A percentile compares a stretch with the other conserved stretches of the same genome.
phyloP scores from a whole-genome alignment of 2,113 vertebrate species.

The Cacatua alba region DNA sequence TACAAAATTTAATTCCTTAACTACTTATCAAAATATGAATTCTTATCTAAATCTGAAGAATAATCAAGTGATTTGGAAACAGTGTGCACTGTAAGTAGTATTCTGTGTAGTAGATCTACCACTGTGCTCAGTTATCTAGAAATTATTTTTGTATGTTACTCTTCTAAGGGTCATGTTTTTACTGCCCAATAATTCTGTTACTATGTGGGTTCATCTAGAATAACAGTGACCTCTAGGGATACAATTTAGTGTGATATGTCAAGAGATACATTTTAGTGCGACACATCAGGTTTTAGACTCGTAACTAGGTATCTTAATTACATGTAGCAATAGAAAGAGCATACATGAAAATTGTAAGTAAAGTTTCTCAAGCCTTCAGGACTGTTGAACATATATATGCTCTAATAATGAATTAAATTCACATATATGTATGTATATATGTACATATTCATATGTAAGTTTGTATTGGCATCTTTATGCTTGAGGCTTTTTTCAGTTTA shows the following conservation, averaged over 20 bases:
- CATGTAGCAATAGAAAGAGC: not conserved
- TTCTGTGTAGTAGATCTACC: not conserved
- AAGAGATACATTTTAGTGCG: not conserved
- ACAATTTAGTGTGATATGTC: not conserved
- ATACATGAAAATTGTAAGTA: not conserved
- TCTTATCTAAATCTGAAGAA: conserved; percentile 33
- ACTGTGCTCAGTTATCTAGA: conserved; percentile 19
- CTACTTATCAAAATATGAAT: conserved; percentile 45
- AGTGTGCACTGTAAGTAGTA: not conserved
- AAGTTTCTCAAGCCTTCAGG: not conserved
- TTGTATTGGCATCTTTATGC: not conserved
- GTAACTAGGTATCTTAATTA: not conserved
- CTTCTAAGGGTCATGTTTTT: not conserved
- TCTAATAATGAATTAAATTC: conserved; percentile 18
- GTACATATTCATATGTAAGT: not conserved
- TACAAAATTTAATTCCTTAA: conserved; percentile 37
- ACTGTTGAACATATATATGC: not conserved
- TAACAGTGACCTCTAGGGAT: conserved; percentile 44
- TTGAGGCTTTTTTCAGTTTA: not conserved
- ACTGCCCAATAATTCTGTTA: not conserved
- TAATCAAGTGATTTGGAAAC: conserved; percentile 34
- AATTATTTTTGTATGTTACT: conserved; percentile 9
- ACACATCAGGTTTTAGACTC: not conserved
- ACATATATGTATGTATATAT: not conserved
- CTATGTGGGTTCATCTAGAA: not conserved